These are phyloP conservation scores for Zaprionus obscuricornis DNA, from an alignment of 2,888 invertebrate genomes.

Conservation along the genomic window DNA sequence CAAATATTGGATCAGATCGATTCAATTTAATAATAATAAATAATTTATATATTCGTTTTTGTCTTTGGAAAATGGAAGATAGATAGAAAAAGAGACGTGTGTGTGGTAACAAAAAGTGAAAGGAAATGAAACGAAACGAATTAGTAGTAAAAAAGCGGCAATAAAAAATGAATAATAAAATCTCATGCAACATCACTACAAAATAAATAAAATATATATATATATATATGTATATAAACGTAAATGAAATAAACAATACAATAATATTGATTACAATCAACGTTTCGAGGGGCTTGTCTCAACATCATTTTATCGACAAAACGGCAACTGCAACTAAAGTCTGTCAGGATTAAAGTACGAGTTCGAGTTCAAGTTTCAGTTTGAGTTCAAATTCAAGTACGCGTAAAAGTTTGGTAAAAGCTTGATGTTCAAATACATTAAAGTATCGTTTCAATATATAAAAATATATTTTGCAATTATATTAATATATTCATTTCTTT, in stretches of 20 bases:
- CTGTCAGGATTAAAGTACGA: conserved; percentile 22
- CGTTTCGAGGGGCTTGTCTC: conserved; percentile 31
- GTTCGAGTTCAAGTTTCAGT: conserved; percentile 21
- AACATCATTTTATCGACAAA: conserved; percentile 18
- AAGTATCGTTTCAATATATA: conserved; percentile 48
- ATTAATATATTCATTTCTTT: conserved; percentile 12
- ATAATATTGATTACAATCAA: conserved; percentile 41
- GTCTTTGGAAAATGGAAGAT: conserved; percentile 11
- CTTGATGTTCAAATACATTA: conserved; percentile 27
- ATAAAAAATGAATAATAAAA: conserved; percentile 83
- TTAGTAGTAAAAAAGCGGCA: conserved; percentile 81
- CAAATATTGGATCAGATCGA: conserved; percentile 35
- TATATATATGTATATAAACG: conserved; percentile 40
- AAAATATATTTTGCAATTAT: conserved; percentile 24
- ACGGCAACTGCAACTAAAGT: conserved; percentile 19
- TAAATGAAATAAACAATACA: conserved; percentile 51
- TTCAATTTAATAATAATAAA: no score
- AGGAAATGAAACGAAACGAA: conserved; percentile 55
- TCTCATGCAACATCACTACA: conserved; percentile 83
- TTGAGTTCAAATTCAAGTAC: no score
- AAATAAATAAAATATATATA: conserved; percentile 62
- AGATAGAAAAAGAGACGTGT: conserved; percentile 33
- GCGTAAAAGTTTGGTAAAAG: no score
- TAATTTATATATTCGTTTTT: conserved; percentile 13
- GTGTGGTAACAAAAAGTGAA: conserved; percentile 12